Base-by-base conservation (phyloP, 2,888 invertebrate genomes). In the Nephrotoma flavescens region DNA sequence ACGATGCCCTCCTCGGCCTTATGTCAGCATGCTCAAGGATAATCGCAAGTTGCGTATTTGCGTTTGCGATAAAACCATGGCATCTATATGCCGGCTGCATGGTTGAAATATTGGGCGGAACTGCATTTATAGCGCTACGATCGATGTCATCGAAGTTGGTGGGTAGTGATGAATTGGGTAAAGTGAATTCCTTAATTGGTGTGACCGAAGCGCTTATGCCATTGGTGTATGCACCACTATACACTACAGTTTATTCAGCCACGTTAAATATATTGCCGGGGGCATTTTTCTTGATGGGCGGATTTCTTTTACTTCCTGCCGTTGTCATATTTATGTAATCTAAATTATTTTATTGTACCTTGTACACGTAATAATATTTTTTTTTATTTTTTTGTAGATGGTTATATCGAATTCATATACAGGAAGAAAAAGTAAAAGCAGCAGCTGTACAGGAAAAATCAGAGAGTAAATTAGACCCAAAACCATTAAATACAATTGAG, bases 181-280 rank as follows among this genome's bases (percentile, higher is more conserved):
- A 71, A 31, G 71, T 71, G 6, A 71, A 71, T 71, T 71, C 71
- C 2, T 71, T 71, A 9, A 71, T 71, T 71, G 71, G 71, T 2
- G 71, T 71, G 11, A 11, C 31, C 5, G 71, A 71, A 71, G 71
- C 71, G 9, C 71, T 71, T 5, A 71, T 71, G 71, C 71, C 71
- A 31, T 71, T 71, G 9, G 71, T 12, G 71, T 71, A 71, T 71
- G 12, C 71, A 71, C 71, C 71, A 71, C 31, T 71, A 9, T 71
- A 71, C 4, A 71, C 71, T 31, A 71, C 71, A 2, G 71, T 71
- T 31, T 87, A 87, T 87, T 47, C 86, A n/a, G 90, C 92, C 15
- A 92, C 92, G 19, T 90, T 92, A 90, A 90, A 92, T 87, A 91
- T 91, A 7, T 90, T 92, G 88, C 92, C 92, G 6, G 92, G 92